A percentile compares a stretch with the other conserved stretches of the same genome.
Evolutionary conservation across 2,113 vertebrate species (phyloP).

Genomic region (Percina caprodes): DNA sequence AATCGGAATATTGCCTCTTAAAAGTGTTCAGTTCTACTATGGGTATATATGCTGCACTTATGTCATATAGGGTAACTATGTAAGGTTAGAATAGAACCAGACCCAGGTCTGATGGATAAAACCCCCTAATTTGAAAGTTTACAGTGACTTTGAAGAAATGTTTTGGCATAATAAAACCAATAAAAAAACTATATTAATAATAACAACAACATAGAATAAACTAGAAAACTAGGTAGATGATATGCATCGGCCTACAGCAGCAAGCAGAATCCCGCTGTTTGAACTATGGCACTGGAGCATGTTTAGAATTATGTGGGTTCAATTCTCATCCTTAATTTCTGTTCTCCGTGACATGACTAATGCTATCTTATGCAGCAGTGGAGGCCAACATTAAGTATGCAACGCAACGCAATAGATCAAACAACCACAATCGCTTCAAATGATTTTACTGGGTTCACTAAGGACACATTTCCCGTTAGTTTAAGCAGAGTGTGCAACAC

Average conservation of each 20-base stretch:
- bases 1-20: neutral
- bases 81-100: neutral
- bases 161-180: neutral
- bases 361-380: neutral
- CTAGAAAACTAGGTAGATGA: neutral
- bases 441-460: neutral
- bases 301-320: neutral
- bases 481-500: neutral
- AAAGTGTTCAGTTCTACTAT: neutral
- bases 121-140: neutral
- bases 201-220: neutral
- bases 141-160: neutral
- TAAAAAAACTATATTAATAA: neutral
- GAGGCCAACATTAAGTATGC: neutral
- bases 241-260: neutral
- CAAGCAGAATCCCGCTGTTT: neutral
- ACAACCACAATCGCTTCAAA: neutral
- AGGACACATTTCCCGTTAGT: slow-evolving; percentile 7
- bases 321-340: neutral
- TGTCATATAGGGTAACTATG: neutral
- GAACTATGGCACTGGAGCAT: neutral
- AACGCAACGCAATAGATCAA: neutral
- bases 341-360: neutral
- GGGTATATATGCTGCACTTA: neutral
- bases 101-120: neutral